Evolutionary conservation across 2,888 invertebrate genomes (phyloP).

Genomic region (Anaspis maculata): DNA sequence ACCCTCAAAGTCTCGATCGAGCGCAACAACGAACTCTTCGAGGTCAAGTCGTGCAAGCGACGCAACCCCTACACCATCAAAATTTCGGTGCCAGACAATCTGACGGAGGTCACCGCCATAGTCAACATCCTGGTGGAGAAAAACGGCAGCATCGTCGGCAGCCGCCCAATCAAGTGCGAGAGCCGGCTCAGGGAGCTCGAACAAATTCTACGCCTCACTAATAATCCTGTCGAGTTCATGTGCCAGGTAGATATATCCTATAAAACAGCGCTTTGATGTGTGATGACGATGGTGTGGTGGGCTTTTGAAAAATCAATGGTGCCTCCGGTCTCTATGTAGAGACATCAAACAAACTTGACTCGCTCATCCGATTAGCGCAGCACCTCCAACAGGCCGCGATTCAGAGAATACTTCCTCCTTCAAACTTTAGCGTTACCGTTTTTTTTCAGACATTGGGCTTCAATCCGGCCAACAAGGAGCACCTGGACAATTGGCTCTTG

Average conservation of each 20-base stretch:
- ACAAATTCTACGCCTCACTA: constrained; percentile 66
- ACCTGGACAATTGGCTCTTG: constrained; percentile 73
- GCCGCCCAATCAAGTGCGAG: constrained; percentile 82
- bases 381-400: no score
- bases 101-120: constrained; percentile 74
- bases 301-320: no score
- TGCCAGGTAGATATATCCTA: constrained; percentile 72
- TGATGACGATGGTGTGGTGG: no score
- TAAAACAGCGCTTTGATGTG: constrained; percentile 11
- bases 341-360: no score
- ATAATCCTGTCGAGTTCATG: constrained; percentile 81
- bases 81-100: constrained; percentile 74
- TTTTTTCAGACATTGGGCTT: constrained; percentile 80
- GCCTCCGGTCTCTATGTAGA: no score
- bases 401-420: no score
- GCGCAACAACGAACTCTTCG: constrained; percentile 65
- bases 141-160: constrained; percentile 71
- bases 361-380: no score
- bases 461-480: constrained; percentile 66
- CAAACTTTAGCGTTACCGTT: no score
- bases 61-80: constrained; percentile 79
- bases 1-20: constrained; percentile 70
- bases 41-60: constrained; percentile 65
- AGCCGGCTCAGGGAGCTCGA: constrained; percentile 75
- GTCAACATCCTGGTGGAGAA: constrained; percentile 74